phyloP scores from a whole-genome alignment of 2,888 invertebrate genomes.

The Harpalus rubripes region DNA sequence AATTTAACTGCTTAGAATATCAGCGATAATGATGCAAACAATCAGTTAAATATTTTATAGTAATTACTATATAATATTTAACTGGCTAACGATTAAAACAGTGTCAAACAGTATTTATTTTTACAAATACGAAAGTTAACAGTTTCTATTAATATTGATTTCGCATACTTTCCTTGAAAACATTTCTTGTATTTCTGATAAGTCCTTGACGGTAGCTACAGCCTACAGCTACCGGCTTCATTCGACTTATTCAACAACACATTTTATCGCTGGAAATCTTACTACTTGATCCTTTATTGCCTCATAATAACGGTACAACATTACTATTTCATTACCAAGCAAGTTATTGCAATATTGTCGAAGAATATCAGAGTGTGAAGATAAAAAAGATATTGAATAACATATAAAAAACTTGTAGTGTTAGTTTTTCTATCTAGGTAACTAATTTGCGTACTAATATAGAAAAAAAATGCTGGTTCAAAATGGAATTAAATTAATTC shows the following conservation, averaged over 20 bases:
- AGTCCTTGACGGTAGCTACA: constrained; percentile 41
- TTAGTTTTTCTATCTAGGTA: neutral
- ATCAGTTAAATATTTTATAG: too few species aligned
- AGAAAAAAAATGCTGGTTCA: neutral
- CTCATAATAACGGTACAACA: neutral
- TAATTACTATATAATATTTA: neutral
- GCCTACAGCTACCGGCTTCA: constrained; percentile 4
- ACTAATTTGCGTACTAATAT: constrained; percentile 3
- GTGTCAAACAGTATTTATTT: constrained; percentile 25
- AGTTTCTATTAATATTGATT: constrained; percentile 61
- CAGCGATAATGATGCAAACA: too few species aligned
- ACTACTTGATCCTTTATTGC: constrained; percentile 23
- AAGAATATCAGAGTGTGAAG: neutral
- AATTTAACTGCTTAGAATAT: too few species aligned
- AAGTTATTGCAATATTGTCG: neutral
- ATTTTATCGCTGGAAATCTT: neutral
- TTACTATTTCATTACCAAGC: constrained; percentile 9
- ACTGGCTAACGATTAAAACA: neutral
- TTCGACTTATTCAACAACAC: constrained; percentile 6
- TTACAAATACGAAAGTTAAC: constrained; percentile 53
- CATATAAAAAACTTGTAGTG: neutral
- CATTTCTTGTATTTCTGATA: constrained; percentile 56
- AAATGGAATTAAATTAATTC: constrained; percentile 17
- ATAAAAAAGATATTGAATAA: constrained; percentile 17
- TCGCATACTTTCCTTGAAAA: constrained; percentile 61